phyloP scores from a whole-genome alignment of 2,797 vertebrate genomes.

The Fistularia commersonii region DNA sequence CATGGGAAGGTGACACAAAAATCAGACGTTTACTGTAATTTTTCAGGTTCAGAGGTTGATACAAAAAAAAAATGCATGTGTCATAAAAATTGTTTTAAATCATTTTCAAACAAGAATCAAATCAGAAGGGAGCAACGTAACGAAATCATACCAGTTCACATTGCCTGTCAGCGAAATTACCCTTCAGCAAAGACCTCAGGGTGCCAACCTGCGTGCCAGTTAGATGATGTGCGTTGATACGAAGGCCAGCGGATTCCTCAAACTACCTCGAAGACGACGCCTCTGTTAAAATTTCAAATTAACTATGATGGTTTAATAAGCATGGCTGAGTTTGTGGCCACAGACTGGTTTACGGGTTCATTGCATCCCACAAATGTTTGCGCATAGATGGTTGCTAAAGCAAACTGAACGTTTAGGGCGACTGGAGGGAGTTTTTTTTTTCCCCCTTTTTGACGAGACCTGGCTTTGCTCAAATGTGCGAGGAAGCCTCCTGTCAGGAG shows the following conservation, averaged over 20 bases:
- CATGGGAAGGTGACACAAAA: conserved; percentile 35
- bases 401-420: conserved; percentile 47
- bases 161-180: conserved; percentile 24
- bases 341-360: conserved; percentile 43
- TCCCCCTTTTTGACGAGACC: conserved; percentile 29
- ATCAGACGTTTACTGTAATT: conserved; percentile 19
- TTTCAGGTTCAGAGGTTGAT: conserved; percentile 18
- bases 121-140: conserved; percentile 3
- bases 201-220: conserved; percentile 22
- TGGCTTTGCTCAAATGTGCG: conserved; percentile 50
- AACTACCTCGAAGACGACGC: conserved; percentile 36
- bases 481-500: conserved; percentile 34
- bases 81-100: conserved; percentile 25
- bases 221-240: conserved; percentile 18
- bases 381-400: conserved; percentile 56
- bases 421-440: conserved; percentile 7
- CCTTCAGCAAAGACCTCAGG: conserved; percentile 13
- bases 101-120: conserved; percentile 24
- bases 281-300: conserved; percentile 41
- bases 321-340: conserved; percentile 24
- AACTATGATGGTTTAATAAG: conserved; percentile 46
- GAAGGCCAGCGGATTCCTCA: conserved; percentile 17
- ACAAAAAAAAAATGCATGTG: conserved; percentile 16
- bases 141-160: conserved; percentile 2
- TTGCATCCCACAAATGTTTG: conserved; percentile 50